Base-by-base conservation (phyloP, 2,888 invertebrate genomes). In the Chrysotoxum bicinctum region DNA sequence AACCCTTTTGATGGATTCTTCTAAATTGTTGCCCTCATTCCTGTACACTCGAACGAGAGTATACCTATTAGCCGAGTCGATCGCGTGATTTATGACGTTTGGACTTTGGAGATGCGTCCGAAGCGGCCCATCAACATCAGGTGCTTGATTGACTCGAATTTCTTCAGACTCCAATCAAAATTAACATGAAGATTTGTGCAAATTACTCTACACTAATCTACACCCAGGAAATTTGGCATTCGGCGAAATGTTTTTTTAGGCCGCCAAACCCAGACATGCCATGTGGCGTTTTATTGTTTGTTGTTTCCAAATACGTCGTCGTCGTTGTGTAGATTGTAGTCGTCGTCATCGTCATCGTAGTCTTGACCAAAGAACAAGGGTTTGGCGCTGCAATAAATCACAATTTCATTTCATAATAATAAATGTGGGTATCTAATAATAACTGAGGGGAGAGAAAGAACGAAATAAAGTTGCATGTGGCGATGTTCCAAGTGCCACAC, bases 371-470 rank as follows among this genome's bases (percentile, higher is more conserved):
- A 69, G 40, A 77, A 85, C 76, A 85, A 77, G 85, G 85, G 85
- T 76, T 73, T 78, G 77, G 78, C 77, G 58, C 82, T 78, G 82
- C 82, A 86, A 86, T 86, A 82, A 86, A 86, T 86, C 86, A 86
- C 86, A 78, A 74, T 86, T 85, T 77, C 81, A 80, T 85, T 85
- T 82, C 70, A 58, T 56, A 79, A 82, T 74, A 80, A 85, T 70
- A 72, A 85, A 76, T 40, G 60, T 66, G 48, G 64, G 64, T 35
- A n/a, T n/a, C n/a, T n/a, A 64, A 45, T 56, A 80, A 72, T 75
- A 64, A 75, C 30, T 19, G 58, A 35, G 60, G 16, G 32, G 52
- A 48, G 14, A 16, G 43, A 50, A 32, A 60, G 16, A 19, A 23
- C 23, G 56, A 40, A 70, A 77, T 73, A 35, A 64, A 75, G 62